phyloP scores from a whole-genome alignment of 2,888 invertebrate species.

The Pocota personata region DNA sequence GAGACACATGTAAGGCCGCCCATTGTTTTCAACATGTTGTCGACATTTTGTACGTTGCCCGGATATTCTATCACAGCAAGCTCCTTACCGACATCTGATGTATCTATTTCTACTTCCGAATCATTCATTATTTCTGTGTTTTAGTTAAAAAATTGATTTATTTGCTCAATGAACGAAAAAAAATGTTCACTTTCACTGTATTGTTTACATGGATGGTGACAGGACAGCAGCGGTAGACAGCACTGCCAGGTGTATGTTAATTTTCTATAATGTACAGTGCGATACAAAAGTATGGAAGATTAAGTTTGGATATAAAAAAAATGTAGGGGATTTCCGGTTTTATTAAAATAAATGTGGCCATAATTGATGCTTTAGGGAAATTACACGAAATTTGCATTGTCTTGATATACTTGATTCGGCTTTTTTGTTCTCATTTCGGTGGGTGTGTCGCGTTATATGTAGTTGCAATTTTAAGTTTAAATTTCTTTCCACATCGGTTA shows the following conservation, averaged over 20 bases:
- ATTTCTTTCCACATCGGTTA: too few species aligned
- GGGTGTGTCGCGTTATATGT: too few species aligned
- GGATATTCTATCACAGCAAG: slow-evolving; percentile 90
- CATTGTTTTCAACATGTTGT: slow-evolving; percentile 90
- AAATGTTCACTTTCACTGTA: neutral
- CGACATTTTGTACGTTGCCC: slow-evolving; percentile 90
- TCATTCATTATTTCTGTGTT: slow-evolving; percentile 10
- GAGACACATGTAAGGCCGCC: slow-evolving; percentile 91
- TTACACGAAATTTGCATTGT: too few species aligned
- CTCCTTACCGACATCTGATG: slow-evolving; percentile 72
- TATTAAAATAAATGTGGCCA: neutral
- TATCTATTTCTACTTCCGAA: slow-evolving; percentile 41
- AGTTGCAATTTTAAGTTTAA: too few species aligned
- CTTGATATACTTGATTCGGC: too few species aligned
- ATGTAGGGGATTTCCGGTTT: neutral
- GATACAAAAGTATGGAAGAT: neutral
- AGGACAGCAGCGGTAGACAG: neutral
- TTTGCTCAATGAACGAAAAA: neutral
- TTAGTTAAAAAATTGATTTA: neutral
- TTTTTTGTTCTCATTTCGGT: too few species aligned
- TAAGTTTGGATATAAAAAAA: neutral
- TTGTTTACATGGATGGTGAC: neutral
- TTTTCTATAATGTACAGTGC: neutral
- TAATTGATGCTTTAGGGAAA: too few species aligned
- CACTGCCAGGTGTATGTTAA: neutral